phyloP scores from a whole-genome alignment of 2,888 invertebrate genomes.

The Therioaphis trifolii region DNA sequence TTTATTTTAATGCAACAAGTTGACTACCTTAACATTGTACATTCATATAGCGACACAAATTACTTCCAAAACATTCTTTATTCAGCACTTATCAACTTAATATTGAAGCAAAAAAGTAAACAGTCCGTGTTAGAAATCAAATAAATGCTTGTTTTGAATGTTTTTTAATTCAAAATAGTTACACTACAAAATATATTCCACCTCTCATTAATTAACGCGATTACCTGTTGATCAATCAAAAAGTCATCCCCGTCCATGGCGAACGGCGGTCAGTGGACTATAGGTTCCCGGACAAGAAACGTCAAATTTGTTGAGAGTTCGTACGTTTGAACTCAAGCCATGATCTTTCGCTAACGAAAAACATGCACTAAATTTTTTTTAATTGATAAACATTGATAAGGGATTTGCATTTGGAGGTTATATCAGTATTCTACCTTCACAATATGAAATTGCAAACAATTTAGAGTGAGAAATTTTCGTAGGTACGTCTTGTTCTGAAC shows the following conservation, averaged over 20 bases:
- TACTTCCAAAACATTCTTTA: too few species aligned
- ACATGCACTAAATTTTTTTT: constrained; percentile 41
- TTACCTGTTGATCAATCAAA: constrained; percentile 49
- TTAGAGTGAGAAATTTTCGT: neutral
- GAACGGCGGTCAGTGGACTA: neutral
- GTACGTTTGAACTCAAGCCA: constrained; percentile 10
- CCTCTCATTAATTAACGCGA: neutral
- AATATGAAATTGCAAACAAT: neutral
- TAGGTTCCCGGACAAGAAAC: neutral
- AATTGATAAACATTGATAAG: constrained; percentile 30
- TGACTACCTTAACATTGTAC: too few species aligned
- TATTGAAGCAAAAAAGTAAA: too few species aligned
- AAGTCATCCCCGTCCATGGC: constrained; percentile 43
- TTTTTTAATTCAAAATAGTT: too few species aligned
- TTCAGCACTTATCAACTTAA: too few species aligned
- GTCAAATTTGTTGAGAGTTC: neutral
- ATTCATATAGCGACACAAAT: too few species aligned
- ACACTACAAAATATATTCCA: too few species aligned
- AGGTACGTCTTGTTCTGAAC: neutral
- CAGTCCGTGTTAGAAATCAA: too few species aligned
- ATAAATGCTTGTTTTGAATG: too few species aligned
- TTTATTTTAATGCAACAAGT: too few species aligned
- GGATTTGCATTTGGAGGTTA: neutral
- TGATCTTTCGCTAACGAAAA: constrained; percentile 32
- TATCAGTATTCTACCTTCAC: neutral